Conservation (phyloP, 2,888 invertebrate species). For the Drosophila kanekoi region DNA sequence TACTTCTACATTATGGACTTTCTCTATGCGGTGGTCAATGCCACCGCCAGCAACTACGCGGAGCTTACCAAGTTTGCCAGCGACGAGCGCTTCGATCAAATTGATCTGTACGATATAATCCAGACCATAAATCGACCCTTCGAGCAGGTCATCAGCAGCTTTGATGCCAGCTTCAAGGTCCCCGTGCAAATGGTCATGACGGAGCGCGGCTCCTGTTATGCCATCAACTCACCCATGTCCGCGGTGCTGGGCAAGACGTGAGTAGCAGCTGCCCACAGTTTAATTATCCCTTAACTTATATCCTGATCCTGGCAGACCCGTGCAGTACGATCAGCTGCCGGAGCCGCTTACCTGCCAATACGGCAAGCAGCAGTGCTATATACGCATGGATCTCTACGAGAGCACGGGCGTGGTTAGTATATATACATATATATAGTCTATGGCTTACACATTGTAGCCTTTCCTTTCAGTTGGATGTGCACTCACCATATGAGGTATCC, state of each 20-base stretch:
- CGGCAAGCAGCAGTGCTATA: constrained; percentile 83
- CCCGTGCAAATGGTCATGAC: constrained; percentile 86
- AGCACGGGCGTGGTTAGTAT: constrained; percentile 80
- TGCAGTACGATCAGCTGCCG: constrained; percentile 47
- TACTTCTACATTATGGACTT: constrained; percentile 86
- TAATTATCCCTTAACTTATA: neutral
- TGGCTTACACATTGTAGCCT: neutral
- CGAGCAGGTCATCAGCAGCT: constrained; percentile 78
- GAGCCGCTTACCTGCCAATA: constrained; percentile 80
- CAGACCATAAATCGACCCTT: constrained; percentile 73
- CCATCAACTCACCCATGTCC: constrained; percentile 87
- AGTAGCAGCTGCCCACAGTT: constrained; percentile 2
- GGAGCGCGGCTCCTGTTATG: constrained; percentile 88
- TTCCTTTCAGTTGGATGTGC: constrained; percentile 78
- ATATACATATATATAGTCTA: neutral
- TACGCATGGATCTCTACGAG: constrained; percentile 83
- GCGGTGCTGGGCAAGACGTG: constrained; percentile 71
- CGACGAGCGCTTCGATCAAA: constrained; percentile 84
- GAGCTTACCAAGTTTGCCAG: constrained; percentile 84
- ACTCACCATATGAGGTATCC: constrained; percentile 83
- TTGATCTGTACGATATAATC: constrained; percentile 84
- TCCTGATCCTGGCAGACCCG: constrained; percentile 40
- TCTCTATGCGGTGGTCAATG: constrained; percentile 85
- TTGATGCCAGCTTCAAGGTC: constrained; percentile 70
- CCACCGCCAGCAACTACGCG: constrained; percentile 84